These are phyloP conservation scores for Gnathonemus longibarbis DNA, from an alignment of 2,113 vertebrate genomes.

Conservation along the genomic window DNA sequence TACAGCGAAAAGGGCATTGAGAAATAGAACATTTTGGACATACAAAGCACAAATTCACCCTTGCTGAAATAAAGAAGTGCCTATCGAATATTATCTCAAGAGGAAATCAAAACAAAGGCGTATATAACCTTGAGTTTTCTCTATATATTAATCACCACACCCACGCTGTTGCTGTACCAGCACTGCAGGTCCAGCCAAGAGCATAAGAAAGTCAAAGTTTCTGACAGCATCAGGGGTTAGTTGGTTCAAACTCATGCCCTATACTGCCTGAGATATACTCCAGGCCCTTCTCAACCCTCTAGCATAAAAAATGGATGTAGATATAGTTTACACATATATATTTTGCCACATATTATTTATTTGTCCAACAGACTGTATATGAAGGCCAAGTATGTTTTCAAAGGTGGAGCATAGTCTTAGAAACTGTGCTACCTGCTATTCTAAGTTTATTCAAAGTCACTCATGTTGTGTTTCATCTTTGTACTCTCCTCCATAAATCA, in stretches of 20 bases:
- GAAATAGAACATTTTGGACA: background rate
- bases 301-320: background rate
- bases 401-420: background rate
- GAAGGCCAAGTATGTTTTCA: background rate
- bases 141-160: background rate
- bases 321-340: background rate
- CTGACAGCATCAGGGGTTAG: background rate
- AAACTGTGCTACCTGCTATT: background rate
- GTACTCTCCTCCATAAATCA: background rate
- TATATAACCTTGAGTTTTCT: background rate
- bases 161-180: background rate
- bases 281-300: background rate
- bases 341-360: background rate
- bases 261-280: background rate
- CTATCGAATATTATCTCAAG: background rate
- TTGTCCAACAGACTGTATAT: background rate
- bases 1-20: background rate
- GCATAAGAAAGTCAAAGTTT: background rate
- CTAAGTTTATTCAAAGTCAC: background rate
- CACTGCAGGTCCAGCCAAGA: background rate
- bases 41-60: background rate
- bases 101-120: background rate
- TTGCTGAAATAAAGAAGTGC: background rate
- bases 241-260: background rate
- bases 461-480: background rate